Evolutionary conservation across 2,888 invertebrate species (phyloP).

Genomic region (Epinotia ramella): DNA sequence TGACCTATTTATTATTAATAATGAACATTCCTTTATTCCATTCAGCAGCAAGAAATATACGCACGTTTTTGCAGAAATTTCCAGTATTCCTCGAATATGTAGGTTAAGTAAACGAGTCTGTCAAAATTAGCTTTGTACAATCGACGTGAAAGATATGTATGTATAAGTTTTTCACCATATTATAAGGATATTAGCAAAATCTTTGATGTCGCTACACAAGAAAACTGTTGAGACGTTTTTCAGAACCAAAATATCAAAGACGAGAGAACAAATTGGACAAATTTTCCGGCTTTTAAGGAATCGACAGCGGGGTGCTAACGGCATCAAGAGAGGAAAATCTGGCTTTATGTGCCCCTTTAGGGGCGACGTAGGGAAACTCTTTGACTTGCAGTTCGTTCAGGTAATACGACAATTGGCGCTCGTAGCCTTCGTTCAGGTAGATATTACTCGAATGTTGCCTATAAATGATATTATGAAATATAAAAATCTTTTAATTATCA

Average conservation of each 20-base stretch:
- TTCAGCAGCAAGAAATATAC: constrained; percentile 17
- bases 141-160: neutral
- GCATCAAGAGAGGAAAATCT: constrained; percentile 22
- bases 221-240: constrained; percentile 59
- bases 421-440: neutral
- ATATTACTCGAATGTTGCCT: neutral
- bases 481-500: no score
- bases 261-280: constrained; percentile 67
- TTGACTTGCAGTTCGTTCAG: constrained; percentile 11
- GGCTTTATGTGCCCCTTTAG: constrained; percentile 9
- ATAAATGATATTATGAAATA: no score
- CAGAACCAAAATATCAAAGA: constrained; percentile 68
- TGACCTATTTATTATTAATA: constrained; percentile 41
- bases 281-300: constrained; percentile 73
- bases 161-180: neutral
- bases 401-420: neutral
- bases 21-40: constrained; percentile 53
- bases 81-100: neutral
- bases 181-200: neutral
- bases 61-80: neutral
- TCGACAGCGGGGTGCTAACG: constrained; percentile 49
- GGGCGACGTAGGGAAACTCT: neutral
- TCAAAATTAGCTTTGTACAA: constrained; percentile 58
- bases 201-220: constrained; percentile 32
- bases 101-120: constrained; percentile 13